These are phyloP conservation scores for Falco punctatus DNA, from an alignment of 2,113 vertebrate genomes.

Conservation along the genomic window DNA sequence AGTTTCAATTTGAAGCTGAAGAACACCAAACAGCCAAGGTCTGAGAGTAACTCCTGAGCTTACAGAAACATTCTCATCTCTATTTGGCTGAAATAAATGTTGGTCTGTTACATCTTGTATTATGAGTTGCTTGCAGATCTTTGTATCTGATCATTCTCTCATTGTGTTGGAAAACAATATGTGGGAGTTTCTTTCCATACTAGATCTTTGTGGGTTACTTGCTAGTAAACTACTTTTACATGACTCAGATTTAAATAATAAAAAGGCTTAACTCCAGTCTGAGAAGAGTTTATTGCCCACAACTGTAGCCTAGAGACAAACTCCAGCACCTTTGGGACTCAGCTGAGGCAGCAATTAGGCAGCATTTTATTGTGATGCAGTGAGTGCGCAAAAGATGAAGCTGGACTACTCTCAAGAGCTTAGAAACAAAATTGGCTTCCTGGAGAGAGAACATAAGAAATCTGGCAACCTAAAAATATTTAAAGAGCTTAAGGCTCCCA, in stretches of 20 bases:
- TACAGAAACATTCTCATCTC: neutral
- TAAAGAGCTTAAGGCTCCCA: slow-evolving; percentile 71
- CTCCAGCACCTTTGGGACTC: slow-evolving; percentile 57
- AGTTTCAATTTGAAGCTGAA: neutral
- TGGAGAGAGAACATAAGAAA: slow-evolving; percentile 71
- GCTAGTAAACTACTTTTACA: slow-evolving; percentile 59
- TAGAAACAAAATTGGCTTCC: slow-evolving; percentile 72
- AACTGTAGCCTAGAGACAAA: slow-evolving; percentile 67
- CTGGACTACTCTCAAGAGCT: slow-evolving; percentile 63
- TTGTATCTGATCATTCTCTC: slow-evolving; percentile 43
- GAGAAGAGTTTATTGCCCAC: slow-evolving; percentile 65
- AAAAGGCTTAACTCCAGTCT: slow-evolving; percentile 65
- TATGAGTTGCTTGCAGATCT: neutral
- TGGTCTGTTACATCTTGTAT: neutral
- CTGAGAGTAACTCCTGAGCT: neutral
- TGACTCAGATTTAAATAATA: slow-evolving; percentile 70
- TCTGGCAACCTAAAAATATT: slow-evolving; percentile 75
- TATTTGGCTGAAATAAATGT: slow-evolving; percentile 6
- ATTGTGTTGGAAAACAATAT: slow-evolving; percentile 36
- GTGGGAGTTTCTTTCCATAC: slow-evolving; percentile 51
- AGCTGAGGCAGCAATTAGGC: slow-evolving; percentile 67
- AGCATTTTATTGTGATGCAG: slow-evolving; percentile 71
- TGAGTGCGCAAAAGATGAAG: slow-evolving; percentile 60
- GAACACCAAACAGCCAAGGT: neutral
- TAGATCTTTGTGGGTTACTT: slow-evolving; percentile 57